Conservation (phyloP, 2,113 vertebrate genomes). For the Anas platyrhynchos region DNA sequence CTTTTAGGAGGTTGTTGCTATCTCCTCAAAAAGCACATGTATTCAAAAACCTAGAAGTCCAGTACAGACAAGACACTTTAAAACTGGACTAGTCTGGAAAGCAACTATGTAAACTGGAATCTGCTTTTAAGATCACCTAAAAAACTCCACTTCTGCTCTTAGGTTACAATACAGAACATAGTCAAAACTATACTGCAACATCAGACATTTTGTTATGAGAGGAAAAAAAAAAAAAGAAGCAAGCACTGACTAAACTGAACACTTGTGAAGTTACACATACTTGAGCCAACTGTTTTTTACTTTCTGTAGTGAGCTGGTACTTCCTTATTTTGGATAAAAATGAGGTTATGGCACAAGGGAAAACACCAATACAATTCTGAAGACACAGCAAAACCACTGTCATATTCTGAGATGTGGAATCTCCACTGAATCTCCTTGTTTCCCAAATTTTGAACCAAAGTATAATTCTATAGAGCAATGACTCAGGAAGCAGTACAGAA, state of each 20-base stretch:
- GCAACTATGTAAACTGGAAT: background rate
- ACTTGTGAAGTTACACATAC: background rate
- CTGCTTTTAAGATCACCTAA: background rate
- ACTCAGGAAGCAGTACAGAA: background rate
- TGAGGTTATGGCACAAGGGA: background rate
- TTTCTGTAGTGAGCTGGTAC: background rate
- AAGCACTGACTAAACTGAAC: background rate
- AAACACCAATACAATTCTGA: background rate
- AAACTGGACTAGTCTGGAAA: background rate
- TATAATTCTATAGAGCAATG: background rate
- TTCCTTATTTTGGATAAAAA: background rate
- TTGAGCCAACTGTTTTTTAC: background rate
- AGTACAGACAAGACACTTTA: background rate
- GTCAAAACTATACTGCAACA: background rate
- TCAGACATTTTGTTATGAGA: background rate
- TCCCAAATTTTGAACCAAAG: background rate
- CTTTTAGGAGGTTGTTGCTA: background rate
- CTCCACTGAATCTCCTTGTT: background rate
- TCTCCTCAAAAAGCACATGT: background rate
- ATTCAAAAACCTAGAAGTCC: background rate
- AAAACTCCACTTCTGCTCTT: background rate
- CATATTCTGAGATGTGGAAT: background rate
- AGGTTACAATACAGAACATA: fast-evolving
- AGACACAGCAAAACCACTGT: background rate
- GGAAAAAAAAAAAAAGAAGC: background rate